Conservation (phyloP, 2,888 invertebrate genomes). For the Pristionchus maxplancki region DNA sequence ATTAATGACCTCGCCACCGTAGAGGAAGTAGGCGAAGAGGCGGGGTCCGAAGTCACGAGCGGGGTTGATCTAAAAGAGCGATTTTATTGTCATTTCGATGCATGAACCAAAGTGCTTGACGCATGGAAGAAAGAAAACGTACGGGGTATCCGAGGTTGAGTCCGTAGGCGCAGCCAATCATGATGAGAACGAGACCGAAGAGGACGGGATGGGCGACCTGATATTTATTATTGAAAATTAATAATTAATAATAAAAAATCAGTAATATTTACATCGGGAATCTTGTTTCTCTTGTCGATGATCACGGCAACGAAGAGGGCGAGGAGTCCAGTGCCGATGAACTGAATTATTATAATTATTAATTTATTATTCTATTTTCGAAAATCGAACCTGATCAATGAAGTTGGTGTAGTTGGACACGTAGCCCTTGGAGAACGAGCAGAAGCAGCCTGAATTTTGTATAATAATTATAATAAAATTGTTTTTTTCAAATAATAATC, state of each 20-base stretch:
- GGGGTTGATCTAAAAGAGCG: constrained; percentile 66
- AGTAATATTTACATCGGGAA: constrained; percentile 18
- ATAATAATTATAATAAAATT: neutral
- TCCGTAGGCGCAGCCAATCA: constrained; percentile 71
- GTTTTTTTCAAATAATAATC: neutral
- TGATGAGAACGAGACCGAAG: constrained; percentile 72
- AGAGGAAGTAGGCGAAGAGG: constrained; percentile 70
- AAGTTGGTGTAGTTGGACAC: constrained; percentile 69
- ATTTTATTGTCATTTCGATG: neutral
- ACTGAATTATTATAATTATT: constrained; percentile 54
- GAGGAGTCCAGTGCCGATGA: constrained; percentile 72
- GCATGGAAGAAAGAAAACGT: constrained; percentile 2
- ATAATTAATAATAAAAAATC: neutral
- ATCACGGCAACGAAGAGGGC: constrained; percentile 70
- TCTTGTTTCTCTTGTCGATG: constrained; percentile 69
- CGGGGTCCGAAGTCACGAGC: constrained; percentile 76
- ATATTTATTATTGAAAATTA: constrained; percentile 52
- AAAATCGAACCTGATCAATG: constrained; percentile 66
- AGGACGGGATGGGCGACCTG: constrained; percentile 70
- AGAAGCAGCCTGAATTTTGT: constrained; percentile 57
- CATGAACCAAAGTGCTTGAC: too few relatives aligned
- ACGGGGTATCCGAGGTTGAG: constrained; percentile 70
- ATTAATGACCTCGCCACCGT: constrained; percentile 61
- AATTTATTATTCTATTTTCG: neutral
- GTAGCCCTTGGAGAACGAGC: constrained; percentile 69